Evolutionary conservation across 2,797 vertebrate genomes (phyloP), one percentile per base, ranked within the genome.

Genomic region (Rhinogobio ventralis): DNA sequence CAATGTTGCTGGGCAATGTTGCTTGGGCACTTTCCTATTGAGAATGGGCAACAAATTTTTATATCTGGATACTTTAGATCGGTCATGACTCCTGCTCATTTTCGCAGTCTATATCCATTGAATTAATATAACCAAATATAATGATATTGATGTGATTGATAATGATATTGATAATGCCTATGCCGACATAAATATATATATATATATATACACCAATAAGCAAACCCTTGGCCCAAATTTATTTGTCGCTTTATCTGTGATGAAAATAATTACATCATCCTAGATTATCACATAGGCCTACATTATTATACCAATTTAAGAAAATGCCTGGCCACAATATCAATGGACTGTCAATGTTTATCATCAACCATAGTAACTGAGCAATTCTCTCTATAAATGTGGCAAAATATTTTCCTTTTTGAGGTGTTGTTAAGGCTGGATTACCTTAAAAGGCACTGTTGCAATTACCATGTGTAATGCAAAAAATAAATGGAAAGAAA

Each of bases 401-500:
- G 11, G 14, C 4, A 51, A 64, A 36, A 20, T 20, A 19, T 60
- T 30, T 39, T 19, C 5, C 45, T 51, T 83, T 66, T 66, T 53
- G 23, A 57, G 15, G 23, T 20, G 45, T 30, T 36, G 17, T 68
- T 55, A n/a, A n/a, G 19, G 74, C 23, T 2, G 0, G 25, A 64
- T 77, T 68, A n/a, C 20, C 25, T 17, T 30, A 77, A 53, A 84
- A 69, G 62, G 7, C 46, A 83, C 33, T 1, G 14, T 78, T 42
- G 25, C 4, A 45, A 28, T 84, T 57, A 71, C 28, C 7, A 71
- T 42, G 60, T 68, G 25, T 77, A 62, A 68, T 57, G 57, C 15
- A 67, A 85, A 36, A 73, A 60, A 25, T 36, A 45, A 81, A 73
- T 25, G 19, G 62, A 81, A 25, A 79, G 36, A 51, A 64, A 53